Evolutionary conservation across 2,888 invertebrate species (phyloP), one percentile per base, ranked within the genome.

Genomic region (Agonum fuliginosum): DNA sequence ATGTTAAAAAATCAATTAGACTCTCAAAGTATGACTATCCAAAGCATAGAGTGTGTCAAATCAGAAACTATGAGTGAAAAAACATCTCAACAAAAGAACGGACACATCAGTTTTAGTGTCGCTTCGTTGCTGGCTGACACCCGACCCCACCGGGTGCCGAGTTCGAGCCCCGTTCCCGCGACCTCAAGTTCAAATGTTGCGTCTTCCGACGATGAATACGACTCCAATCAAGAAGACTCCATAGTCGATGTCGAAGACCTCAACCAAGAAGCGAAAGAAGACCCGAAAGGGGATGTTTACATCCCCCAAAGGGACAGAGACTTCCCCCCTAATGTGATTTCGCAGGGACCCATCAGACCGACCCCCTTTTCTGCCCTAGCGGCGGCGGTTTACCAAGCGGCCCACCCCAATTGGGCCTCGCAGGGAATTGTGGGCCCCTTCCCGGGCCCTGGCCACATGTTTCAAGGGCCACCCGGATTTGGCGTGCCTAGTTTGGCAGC

Each of bases 51-150:
- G 78, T 82, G 83, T 81, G 82, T 86, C 81, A 85, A 84, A 81
- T 84, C 83, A 78, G 85, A 85, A 83, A 85, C 83, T 72, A 86
- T 86, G 86, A 69, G 70, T 75, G 65, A 62, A 8, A 62, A 37
- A 54, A 27, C 48, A 1, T 51, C 54, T 58, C 80, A 79, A 34
- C 83, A 82, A 80, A 93, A 93, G 84, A 89, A 91, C 79, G 91
- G 92, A 80, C 89, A 93, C 82, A 91, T 93, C 84, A 93, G 93
- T 87, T 97, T 97, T 89, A 95, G 96, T 87, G 96, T 97, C 81
- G 95, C 96, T 3, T 95, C 96, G 0, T 90, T 96, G 80, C 88
- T 97, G 81, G 93, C 95, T 12, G 96, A 97, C 83, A 93, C 96
- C 22, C 92, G 95, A 85, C 91, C 91, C n/a, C n/a, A n/a, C n/a